Conservation (phyloP, 1,140 invertebrate species). For the Oedothorax gibbosus region DNA sequence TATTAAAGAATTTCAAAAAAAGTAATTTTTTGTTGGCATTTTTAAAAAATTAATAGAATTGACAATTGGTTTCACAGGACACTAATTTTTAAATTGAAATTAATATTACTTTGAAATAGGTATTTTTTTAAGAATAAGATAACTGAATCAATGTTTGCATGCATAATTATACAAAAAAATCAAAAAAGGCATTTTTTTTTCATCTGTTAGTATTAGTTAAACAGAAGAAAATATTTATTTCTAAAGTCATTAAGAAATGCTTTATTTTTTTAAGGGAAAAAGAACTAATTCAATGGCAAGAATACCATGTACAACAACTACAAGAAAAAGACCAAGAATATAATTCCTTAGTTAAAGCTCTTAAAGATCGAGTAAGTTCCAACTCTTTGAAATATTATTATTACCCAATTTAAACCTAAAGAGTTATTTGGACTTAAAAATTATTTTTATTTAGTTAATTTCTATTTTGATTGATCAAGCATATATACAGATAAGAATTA, state of each 20-base stretch:
- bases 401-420: too few species aligned
- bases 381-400: background rate
- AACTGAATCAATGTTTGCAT: too few species aligned
- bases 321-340: constrained; percentile 90
- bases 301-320: constrained; percentile 83
- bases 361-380: constrained; percentile 80
- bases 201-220: too few species aligned
- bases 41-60: background rate
- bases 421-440: too few species aligned
- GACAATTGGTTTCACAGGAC: background rate
- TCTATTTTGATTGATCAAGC: too few species aligned
- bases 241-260: too few species aligned
- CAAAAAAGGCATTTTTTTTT: too few species aligned
- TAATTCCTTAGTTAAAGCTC: constrained; percentile 84
- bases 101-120: too few species aligned
- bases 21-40: constrained; percentile 9
- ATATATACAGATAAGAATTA: background rate
- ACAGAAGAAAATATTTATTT: too few species aligned
- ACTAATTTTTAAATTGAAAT: background rate
- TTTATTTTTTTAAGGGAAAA: constrained; percentile 29
- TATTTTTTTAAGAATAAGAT: too few species aligned
- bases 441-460: too few species aligned
- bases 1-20: constrained; percentile 81
- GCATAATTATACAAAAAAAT: too few species aligned
- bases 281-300: constrained; percentile 80